These are phyloP conservation scores for Macaria liturata DNA, from an alignment of 2,888 invertebrate genomes.

Conservation along the genomic window DNA sequence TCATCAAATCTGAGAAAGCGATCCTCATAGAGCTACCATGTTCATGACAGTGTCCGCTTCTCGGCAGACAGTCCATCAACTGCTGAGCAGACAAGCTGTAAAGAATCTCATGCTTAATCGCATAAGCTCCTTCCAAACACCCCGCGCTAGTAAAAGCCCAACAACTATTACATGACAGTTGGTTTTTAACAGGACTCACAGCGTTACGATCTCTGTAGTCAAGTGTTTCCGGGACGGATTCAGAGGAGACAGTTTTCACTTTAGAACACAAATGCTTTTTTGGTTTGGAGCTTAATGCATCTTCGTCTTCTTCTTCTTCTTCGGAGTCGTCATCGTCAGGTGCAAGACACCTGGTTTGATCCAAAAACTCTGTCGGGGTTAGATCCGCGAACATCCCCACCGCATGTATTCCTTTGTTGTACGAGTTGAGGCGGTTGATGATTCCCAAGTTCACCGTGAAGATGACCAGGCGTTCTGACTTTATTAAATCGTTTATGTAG, in stretches of 20 bases:
- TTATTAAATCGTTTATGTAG: neutral
- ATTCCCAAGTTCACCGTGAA: neutral
- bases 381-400: neutral
- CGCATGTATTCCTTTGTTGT: neutral
- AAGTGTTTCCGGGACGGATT: neutral
- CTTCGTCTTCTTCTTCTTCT: no score
- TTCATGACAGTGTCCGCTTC: neutral
- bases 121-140: neutral
- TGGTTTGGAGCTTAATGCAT: no score
- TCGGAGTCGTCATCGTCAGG: neutral
- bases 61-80: conserved; percentile 1
- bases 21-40: neutral
- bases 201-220: neutral
- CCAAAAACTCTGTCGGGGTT: neutral
- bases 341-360: neutral
- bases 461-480: neutral
- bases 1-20: neutral
- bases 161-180: neutral
- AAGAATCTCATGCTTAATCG: neutral
- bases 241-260: neutral
- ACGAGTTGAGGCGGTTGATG: neutral
- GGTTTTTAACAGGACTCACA: neutral
- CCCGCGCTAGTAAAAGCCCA: neutral
- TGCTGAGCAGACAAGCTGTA: conserved; percentile 1
- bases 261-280: no score